These are phyloP conservation scores for Hirtodrosophila trivittata DNA, from an alignment of 2,888 invertebrate genomes.

Conservation along the genomic window DNA sequence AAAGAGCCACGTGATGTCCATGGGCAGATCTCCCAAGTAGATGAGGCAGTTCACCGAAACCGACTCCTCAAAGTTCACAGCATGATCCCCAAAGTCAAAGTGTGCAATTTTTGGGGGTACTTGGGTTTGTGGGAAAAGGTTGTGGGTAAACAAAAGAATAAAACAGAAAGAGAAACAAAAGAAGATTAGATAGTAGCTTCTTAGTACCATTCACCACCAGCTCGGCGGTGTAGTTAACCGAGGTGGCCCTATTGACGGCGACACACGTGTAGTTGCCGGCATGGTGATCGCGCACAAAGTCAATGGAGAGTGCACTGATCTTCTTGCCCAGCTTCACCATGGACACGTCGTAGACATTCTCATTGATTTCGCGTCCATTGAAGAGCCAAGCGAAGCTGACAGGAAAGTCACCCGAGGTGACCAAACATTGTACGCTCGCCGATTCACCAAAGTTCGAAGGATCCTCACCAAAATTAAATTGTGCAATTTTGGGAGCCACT, in stretches of 20 bases:
- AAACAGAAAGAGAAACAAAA: conserved; percentile 16
- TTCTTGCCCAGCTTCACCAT: conserved; percentile 85
- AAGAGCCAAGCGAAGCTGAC: conserved; percentile 89
- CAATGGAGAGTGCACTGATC: conserved; percentile 88
- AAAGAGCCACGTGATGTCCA: conserved; percentile 86
- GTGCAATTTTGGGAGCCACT: conserved; percentile 90
- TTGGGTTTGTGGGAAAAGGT: conserved; percentile 70
- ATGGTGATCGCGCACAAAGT: conserved; percentile 88
- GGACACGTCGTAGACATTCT: conserved; percentile 85
- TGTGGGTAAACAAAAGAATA: too few species aligned
- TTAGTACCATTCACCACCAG: conserved; percentile 86
- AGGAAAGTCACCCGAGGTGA: conserved; percentile 87
- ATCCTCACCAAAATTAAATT: conserved; percentile 88
- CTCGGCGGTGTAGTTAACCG: conserved; percentile 86
- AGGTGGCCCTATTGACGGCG: conserved; percentile 87
- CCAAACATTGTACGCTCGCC: conserved; percentile 86
- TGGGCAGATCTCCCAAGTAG: conserved; percentile 87
- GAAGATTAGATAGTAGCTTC: background rate
- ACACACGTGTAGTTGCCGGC: conserved; percentile 90
- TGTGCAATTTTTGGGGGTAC: conserved; percentile 91
- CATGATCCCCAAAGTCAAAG: conserved; percentile 89
- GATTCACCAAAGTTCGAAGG: conserved; percentile 88
- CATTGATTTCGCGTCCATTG: conserved; percentile 82
- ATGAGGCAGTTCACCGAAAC: conserved; percentile 86
- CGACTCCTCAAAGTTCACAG: conserved; percentile 87